Base-by-base conservation (phyloP, 64 coral and sea anemone species). In the Cladopsammia gracilis region DNA sequence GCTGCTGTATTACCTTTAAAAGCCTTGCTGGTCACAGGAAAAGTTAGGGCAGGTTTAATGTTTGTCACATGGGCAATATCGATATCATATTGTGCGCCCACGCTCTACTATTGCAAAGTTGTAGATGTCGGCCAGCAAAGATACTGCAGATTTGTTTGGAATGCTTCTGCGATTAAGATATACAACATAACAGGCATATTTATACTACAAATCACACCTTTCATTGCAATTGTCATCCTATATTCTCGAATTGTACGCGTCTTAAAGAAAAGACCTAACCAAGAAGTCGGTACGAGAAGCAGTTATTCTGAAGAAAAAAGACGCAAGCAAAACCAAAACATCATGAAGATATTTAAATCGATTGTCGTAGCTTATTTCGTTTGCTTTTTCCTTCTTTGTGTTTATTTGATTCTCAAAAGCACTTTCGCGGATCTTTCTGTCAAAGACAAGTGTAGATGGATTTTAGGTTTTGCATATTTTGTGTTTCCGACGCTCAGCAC, bases 401-500 rank as follows among this genome's bases (percentile, higher is more conserved):
- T 48, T 49, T 75, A 75, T 49, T 48, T 75, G 72, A 19, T 49
- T 7, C 46, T 75, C 7, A 75, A 75, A 75, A 75, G 20, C 16
- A 7, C 19, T n/a, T 20, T 18, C 19, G 14, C 72, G 7, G 47
- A 20, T 7, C 19, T 75, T 47, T 75, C 50, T 51, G 3, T 51
- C 16, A 15, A 49, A 48, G 72, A 75, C 13, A 75, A 42, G 19
- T 49, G 72, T 20, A 48, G 18, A 5, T 49, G 46, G 6, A 47
- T 75, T 10, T n/a, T 49, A 45, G 72, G 72, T 49, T 75, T 75
- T 47, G 44, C 46, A 9, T 75, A 48, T 59, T 79, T 10, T 59
- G 22, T 79, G 12, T 79, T 79, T 23, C 77, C 77, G 2, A 59
- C 54, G 25, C 12, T 79, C 3, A 79, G 77, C 53, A 79, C 77